Evolutionary conservation across 1,140 invertebrate genomes (phyloP).

Genomic region (Micrasema minimum): DNA sequence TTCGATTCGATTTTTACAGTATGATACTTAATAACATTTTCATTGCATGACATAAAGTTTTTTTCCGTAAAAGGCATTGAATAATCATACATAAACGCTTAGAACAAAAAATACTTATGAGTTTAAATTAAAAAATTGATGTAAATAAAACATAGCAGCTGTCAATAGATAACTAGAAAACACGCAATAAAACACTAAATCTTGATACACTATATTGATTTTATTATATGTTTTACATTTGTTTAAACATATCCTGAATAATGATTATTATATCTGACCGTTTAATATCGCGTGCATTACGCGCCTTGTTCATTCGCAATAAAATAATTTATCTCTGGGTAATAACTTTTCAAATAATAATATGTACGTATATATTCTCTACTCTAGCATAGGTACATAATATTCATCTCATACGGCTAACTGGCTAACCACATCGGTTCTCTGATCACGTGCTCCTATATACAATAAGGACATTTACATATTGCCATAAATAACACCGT

Average conservation of each 20-base stretch:
- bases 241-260: slow-evolving; percentile 7
- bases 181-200: too few relatives aligned
- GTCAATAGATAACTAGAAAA: too few relatives aligned
- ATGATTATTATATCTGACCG: slow-evolving; percentile 13
- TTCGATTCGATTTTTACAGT: too few relatives aligned
- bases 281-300: slow-evolving; percentile 10
- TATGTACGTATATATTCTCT: slow-evolving; percentile 4
- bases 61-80: too few relatives aligned
- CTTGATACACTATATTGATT: too few relatives aligned
- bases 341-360: slow-evolving; percentile 9
- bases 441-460: slow-evolving; percentile 17
- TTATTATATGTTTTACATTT: too few relatives aligned
- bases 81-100: too few relatives aligned
- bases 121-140: too few relatives aligned
- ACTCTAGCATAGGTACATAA: background rate
- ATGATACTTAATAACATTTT: too few relatives aligned
- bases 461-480: slow-evolving; percentile 29
- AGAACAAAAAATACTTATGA: too few relatives aligned
- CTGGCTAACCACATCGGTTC: slow-evolving; percentile 16
- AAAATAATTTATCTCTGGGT: slow-evolving; percentile 11
- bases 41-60: too few relatives aligned
- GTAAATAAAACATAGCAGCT: too few relatives aligned
- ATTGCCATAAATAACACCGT: slow-evolving; percentile 16
- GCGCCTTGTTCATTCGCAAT: slow-evolving; percentile 8
- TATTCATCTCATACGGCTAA: slow-evolving; percentile 4